These are phyloP conservation scores for Drosophila paranaensis DNA, from an alignment of 2,888 invertebrate genomes.

Conservation along the genomic window DNA sequence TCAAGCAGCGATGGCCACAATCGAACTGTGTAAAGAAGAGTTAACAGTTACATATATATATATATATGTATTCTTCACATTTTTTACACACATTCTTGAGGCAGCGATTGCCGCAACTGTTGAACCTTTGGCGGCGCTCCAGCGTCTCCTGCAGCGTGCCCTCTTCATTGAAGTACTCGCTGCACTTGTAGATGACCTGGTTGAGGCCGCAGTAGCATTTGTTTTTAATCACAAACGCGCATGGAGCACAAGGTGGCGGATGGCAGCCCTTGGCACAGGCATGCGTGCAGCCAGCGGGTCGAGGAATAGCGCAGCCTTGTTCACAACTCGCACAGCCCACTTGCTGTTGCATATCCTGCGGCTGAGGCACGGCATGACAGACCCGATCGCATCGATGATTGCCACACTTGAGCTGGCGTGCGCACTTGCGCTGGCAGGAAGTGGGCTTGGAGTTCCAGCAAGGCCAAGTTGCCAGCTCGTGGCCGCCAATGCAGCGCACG, in stretches of 20 bases:
- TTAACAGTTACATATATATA: neutral
- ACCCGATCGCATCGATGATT: conserved; percentile 90
- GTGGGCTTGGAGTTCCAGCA: conserved; percentile 89
- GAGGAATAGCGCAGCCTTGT: conserved; percentile 87
- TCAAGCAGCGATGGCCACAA: conserved; percentile 93
- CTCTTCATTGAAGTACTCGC: conserved; percentile 87
- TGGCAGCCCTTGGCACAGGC: conserved; percentile 90
- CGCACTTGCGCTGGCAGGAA: conserved; percentile 93
- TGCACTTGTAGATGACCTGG: conserved; percentile 91
- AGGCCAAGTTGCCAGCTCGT: conserved; percentile 89
- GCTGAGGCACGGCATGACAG: conserved; percentile 89
- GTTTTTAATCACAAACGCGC: conserved; percentile 88
- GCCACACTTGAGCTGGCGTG: conserved; percentile 89
- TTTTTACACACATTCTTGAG: conserved; percentile 89
- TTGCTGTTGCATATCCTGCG: conserved; percentile 85
- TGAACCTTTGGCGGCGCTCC: conserved; percentile 69
- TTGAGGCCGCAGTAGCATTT: conserved; percentile 94
- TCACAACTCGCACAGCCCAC: conserved; percentile 87
- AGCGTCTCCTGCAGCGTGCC: conserved; percentile 84
- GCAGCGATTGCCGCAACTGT: conserved; percentile 92
- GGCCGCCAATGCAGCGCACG: conserved; percentile 90
- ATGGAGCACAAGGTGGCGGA: conserved; percentile 90
- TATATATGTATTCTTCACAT: neutral
- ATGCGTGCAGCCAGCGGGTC: conserved; percentile 92
- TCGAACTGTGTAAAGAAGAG: conserved; percentile 86